Evolutionary conservation across 1,140 invertebrate genomes (phyloP).

Genomic region (Bradysia coprophila): DNA sequence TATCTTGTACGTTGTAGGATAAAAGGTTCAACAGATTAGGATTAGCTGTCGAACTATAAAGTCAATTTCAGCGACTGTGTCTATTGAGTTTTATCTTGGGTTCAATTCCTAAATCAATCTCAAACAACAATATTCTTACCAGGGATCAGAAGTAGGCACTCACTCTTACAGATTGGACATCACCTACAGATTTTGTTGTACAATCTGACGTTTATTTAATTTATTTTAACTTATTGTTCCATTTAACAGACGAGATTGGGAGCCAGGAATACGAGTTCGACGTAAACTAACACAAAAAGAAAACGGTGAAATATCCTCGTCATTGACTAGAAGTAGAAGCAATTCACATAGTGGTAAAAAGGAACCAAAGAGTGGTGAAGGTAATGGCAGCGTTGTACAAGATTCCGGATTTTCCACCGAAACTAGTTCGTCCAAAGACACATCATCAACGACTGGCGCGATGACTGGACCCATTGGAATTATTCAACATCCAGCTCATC

Average conservation of each 20-base stretch:
- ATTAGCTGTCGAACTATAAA: no score
- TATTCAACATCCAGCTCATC: constrained; percentile 1
- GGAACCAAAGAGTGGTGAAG: constrained; percentile 24
- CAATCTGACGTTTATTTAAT: not conserved
- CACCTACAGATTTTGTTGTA: no score
- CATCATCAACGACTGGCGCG: constrained; percentile 25
- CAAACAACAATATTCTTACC: no score
- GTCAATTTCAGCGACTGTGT: no score
- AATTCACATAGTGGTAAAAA: constrained; percentile 39
- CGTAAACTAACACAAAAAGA: constrained; percentile 36
- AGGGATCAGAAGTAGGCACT: no score
- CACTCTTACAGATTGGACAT: no score
- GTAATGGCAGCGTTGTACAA: constrained; percentile 47
- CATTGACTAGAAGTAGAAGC: constrained; percentile 37
- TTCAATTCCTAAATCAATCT: no score
- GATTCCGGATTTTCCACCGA: constrained; percentile 74
- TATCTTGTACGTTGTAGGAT: no score
- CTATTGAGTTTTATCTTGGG: no score
- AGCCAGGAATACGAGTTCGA: constrained; percentile 56
- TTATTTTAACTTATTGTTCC: not conserved
- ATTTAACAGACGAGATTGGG: constrained; percentile 37
- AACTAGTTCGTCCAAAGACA: constrained; percentile 56
- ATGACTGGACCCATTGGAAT: constrained; percentile 12
- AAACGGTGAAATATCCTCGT: constrained; percentile 18
- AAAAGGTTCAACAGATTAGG: no score